Evolutionary conservation across 2,888 invertebrate genomes (phyloP).

Genomic region (Calephelis perditalis): DNA sequence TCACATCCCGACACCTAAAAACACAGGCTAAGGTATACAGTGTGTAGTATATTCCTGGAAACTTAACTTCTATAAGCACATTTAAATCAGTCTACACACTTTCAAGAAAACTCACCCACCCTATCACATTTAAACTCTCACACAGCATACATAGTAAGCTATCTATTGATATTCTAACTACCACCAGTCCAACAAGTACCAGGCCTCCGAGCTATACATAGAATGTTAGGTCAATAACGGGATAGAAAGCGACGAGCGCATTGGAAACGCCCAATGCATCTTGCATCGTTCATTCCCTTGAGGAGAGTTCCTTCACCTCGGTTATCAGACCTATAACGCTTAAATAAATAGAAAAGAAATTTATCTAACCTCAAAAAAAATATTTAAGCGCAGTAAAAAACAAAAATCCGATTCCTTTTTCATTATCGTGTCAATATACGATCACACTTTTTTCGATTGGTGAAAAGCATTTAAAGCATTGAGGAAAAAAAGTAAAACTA

Average conservation of each 20-base stretch:
- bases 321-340: constrained; percentile 40
- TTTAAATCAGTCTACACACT: background rate
- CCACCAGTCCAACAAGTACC: background rate
- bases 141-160: background rate
- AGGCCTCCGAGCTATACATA: constrained; percentile 6
- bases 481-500: too few relatives aligned
- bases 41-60: too few relatives aligned
- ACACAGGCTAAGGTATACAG: too few relatives aligned
- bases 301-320: constrained; percentile 43
- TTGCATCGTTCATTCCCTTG: constrained; percentile 46
- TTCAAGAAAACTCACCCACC: background rate
- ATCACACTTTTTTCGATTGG: too few relatives aligned
- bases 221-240: constrained; percentile 42
- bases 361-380: too few relatives aligned
- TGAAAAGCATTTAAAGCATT: too few relatives aligned
- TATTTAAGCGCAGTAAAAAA: too few relatives aligned
- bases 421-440: too few relatives aligned
- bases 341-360: too few relatives aligned
- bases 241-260: constrained; percentile 52
- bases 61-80: too few relatives aligned
- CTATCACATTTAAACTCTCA: background rate
- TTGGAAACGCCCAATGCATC: constrained; percentile 59
- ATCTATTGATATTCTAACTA: constrained; percentile 11
- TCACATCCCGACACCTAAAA: too few relatives aligned
- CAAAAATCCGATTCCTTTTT: too few relatives aligned